phyloP scores from a whole-genome alignment of 2,113 vertebrate species.

The Amazona guildingii region DNA sequence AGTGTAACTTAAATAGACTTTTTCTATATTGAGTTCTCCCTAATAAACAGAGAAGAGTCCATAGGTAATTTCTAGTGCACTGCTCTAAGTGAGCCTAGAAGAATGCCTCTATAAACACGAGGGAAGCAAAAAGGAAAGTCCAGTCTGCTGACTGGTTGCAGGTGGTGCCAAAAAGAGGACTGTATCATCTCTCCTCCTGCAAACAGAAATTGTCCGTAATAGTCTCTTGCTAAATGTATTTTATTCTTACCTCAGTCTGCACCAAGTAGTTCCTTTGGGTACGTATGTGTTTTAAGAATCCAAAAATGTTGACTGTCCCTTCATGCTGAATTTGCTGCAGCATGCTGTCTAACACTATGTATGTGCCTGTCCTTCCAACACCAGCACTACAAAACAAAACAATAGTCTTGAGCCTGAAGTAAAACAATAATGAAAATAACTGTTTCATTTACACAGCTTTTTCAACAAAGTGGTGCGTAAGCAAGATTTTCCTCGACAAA shows the following conservation, averaged over 20 bases:
- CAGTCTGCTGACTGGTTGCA: neutral
- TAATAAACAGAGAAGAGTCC: neutral
- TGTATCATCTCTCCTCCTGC: neutral
- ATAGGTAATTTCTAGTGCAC: neutral
- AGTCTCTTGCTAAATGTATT: neutral
- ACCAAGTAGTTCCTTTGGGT: constrained; percentile 95
- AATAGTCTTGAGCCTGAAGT: constrained; percentile 7
- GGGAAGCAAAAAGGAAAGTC: neutral
- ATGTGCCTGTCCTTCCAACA: constrained; percentile 92
- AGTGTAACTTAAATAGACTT: neutral
- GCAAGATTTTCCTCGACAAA: neutral
- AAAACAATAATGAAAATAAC: neutral
- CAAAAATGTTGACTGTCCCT: constrained; percentile 85
- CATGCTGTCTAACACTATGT: constrained; percentile 97
- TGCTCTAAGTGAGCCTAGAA: neutral
- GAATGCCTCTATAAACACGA: neutral
- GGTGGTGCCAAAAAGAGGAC: neutral
- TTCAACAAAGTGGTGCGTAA: neutral
- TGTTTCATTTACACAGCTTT: neutral
- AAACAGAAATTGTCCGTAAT: neutral
- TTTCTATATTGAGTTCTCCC: neutral
- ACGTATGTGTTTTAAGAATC: constrained; percentile 95
- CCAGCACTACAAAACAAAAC: constrained; percentile 83
- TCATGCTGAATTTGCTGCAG: constrained; percentile 89
- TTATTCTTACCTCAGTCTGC: constrained; percentile 89